Evolutionary conservation across 1,140 invertebrate genomes (phyloP).

Genomic region (Dendroctonus valens): DNA sequence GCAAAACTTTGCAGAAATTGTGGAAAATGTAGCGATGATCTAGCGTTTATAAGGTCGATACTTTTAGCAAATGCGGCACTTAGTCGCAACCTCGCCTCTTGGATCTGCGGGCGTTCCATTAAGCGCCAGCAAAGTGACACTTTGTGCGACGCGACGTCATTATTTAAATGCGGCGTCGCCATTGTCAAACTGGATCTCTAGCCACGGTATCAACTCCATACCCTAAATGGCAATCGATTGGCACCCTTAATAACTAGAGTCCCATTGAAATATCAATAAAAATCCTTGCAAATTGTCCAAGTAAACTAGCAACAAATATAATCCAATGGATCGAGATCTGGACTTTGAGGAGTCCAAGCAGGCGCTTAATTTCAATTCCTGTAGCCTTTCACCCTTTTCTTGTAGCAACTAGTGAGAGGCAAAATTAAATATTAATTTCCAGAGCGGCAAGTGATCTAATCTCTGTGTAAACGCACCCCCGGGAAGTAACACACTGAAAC

Average conservation of each 20-base stretch:
- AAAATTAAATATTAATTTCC: constrained; percentile 24
- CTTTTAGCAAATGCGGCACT: constrained; percentile 28
- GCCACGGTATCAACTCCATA: neutral
- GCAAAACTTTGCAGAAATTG: neutral
- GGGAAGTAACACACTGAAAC: constrained; percentile 20
- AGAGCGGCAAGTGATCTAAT: constrained; percentile 16
- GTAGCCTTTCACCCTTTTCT: too few relatives aligned
- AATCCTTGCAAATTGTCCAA: too few relatives aligned
- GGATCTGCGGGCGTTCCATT: constrained; percentile 34
- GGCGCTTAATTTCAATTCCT: too few relatives aligned
- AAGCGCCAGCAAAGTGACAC: constrained; percentile 34
- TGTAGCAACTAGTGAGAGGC: too few relatives aligned
- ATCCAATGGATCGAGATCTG: too few relatives aligned
- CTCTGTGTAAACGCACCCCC: constrained; percentile 13
- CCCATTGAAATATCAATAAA: too few relatives aligned
- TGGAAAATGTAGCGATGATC: neutral
- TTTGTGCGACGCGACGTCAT: constrained; percentile 33
- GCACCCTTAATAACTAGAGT: too few relatives aligned
- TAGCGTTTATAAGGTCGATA: constrained; percentile 12
- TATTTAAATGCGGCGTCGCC: constrained; percentile 31
- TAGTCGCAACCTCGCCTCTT: constrained; percentile 24
- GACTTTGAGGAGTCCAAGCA: too few relatives aligned
- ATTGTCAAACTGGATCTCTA: constrained; percentile 15
- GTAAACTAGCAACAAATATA: too few relatives aligned
- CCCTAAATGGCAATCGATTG: too few relatives aligned